phyloP scores from a whole-genome alignment of 2,888 invertebrate species.

The Cacoxenus indagator region DNA sequence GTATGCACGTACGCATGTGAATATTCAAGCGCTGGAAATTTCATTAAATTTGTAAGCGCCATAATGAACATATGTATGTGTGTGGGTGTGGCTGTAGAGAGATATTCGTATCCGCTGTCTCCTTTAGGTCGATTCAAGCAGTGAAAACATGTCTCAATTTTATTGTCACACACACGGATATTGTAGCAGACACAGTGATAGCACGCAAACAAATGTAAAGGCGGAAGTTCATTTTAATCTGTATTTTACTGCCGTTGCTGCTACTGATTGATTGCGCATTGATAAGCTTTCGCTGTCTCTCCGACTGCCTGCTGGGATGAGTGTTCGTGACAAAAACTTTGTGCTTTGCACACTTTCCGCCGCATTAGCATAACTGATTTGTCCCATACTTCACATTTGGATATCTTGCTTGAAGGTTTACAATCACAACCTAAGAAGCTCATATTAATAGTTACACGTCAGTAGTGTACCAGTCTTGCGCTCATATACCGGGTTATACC shows the following conservation, averaged over 20 bases:
- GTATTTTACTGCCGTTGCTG: background rate
- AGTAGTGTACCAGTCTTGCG: no score
- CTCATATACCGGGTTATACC: no score
- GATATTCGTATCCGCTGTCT: no score
- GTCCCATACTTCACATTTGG: no score
- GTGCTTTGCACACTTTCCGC: background rate
- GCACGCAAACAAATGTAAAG: background rate
- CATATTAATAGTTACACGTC: no score
- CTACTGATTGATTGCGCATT: conserved; percentile 16
- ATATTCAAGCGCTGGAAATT: background rate
- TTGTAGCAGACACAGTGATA: no score
- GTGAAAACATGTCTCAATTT: background rate
- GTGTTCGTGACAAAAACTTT: background rate
- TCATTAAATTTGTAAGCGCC: background rate
- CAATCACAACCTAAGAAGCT: no score
- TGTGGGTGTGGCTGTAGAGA: no score
- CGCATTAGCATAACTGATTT: background rate
- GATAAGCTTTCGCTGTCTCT: background rate
- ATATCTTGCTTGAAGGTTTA: no score
- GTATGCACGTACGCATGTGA: background rate
- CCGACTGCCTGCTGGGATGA: background rate
- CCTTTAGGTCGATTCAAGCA: background rate
- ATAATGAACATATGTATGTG: background rate
- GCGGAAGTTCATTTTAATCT: conserved; percentile 16
- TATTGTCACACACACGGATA: background rate